A percentile compares a stretch with the other conserved stretches of the same genome.
Conservation (phyloP, 2,113 vertebrate genomes). For the Odocoileus hemionus region DNA sequence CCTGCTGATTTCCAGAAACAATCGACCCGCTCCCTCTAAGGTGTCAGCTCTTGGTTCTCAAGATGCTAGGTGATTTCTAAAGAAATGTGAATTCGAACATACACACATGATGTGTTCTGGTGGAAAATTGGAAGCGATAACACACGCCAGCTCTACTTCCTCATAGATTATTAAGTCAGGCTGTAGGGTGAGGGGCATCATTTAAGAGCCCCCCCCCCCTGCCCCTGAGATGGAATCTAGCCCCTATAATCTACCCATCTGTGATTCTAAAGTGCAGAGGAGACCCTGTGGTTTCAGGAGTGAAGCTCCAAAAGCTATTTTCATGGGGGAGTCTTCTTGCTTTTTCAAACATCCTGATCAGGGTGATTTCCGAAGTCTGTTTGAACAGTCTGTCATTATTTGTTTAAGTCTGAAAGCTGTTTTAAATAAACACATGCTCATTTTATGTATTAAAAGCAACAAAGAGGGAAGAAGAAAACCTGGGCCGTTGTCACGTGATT, state of each 20-base stretch:
- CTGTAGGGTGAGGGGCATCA: background rate
- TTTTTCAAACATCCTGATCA: slow-evolving; percentile 83
- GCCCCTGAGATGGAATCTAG: background rate
- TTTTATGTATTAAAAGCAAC: slow-evolving; percentile 80
- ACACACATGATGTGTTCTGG: background rate
- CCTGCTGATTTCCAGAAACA: background rate
- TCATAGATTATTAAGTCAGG: background rate
- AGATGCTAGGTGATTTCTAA: background rate
- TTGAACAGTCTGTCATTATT: slow-evolving; percentile 85
- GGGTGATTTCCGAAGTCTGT: slow-evolving; percentile 83
- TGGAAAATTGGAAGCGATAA: slow-evolving; percentile 28
- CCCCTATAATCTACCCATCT: background rate
- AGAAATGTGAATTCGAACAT: background rate
- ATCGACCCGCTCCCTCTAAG: background rate
- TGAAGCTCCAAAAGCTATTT: slow-evolving; percentile 73
- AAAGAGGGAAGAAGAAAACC: slow-evolving; percentile 32
- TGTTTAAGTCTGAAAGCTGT: slow-evolving; percentile 83
- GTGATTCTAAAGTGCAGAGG: slow-evolving; percentile 61
- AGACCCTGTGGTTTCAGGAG: slow-evolving; percentile 57
- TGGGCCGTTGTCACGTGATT: background rate
- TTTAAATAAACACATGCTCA: slow-evolving; percentile 83
- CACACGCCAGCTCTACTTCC: slow-evolving; percentile 7
- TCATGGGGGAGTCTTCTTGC: slow-evolving; percentile 65
- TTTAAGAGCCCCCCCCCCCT: no score
- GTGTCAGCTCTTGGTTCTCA: background rate